Evolutionary conservation across 2,797 vertebrate species (phyloP).

Genomic region (Helicolenus hilgendorfi): DNA sequence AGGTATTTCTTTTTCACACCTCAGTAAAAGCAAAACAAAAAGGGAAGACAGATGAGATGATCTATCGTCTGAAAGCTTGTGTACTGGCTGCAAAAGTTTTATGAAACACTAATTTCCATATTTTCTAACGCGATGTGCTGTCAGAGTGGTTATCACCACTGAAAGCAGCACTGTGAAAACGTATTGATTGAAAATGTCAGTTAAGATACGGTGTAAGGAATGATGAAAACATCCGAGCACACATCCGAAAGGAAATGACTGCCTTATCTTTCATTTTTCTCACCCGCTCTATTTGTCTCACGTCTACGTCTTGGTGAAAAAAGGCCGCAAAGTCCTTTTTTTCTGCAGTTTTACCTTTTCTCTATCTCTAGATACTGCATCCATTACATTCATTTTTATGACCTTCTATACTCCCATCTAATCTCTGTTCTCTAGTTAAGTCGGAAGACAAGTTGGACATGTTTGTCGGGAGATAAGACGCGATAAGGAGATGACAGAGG

Average conservation of each 20-base stretch:
- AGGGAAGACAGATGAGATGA: not conserved
- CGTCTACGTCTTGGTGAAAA: not conserved
- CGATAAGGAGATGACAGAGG: conserved; percentile 6
- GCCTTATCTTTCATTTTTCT: conserved; percentile 48
- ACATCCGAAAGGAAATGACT: conserved; percentile 27
- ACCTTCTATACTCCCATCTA: not conserved
- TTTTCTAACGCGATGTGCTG: conserved; percentile 1
- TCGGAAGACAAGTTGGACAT: not conserved
- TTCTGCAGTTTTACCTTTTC: not conserved
- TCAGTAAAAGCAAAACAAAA: not conserved
- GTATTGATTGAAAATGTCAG: conserved; percentile 52
- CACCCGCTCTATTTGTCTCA: conserved; percentile 37
- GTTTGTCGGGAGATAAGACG: conserved; percentile 2
- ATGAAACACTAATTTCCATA: conserved; percentile 32
- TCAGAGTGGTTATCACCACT: conserved; percentile 33
- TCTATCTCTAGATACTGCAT: conserved; percentile 9
- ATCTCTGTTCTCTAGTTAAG: not conserved
- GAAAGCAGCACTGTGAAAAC: conserved; percentile 10
- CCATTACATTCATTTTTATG: not conserved
- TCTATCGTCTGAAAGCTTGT: not conserved
- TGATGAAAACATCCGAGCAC: conserved; percentile 32
- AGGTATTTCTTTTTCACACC: conserved; percentile 16
- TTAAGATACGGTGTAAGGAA: conserved; percentile 38
- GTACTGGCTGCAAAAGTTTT: not conserved
- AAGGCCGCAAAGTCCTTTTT: not conserved